These are phyloP conservation scores for Mayetiola destructor DNA, from an alignment of 2,888 invertebrate genomes.

Conservation along the genomic window DNA sequence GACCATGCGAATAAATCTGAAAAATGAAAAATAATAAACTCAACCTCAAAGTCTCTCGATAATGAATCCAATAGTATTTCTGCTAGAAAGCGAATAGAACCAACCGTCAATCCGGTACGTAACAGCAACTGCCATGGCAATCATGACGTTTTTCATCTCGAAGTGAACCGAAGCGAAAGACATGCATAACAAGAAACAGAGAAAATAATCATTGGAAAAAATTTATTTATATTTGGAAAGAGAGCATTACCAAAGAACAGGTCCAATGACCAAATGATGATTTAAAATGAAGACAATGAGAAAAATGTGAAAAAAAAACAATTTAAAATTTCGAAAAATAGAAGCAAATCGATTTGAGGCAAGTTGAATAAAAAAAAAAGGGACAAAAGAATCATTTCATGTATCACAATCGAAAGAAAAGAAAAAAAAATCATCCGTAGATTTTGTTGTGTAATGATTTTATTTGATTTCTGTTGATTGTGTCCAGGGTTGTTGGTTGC, in stretches of 20 bases:
- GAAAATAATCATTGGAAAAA: neutral
- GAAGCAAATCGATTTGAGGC: neutral
- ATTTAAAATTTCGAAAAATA: too few relatives aligned
- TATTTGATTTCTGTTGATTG: too few relatives aligned
- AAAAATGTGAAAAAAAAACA: too few relatives aligned
- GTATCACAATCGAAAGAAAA: neutral
- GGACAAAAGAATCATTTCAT: neutral
- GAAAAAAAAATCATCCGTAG: neutral
- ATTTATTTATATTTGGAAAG: neutral
- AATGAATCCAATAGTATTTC: conserved; percentile 8
- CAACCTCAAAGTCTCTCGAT: conserved; percentile 6
- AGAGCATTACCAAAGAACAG: neutral
- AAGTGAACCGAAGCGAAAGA: too few relatives aligned
- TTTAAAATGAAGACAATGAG: too few relatives aligned
- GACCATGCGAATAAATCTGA: conserved; percentile 7
- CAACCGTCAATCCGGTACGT: neutral
- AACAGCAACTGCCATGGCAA: too few relatives aligned
- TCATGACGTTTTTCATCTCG: too few relatives aligned
- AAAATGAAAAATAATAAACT: neutral
- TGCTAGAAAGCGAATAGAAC: neutral
- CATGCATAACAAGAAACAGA: neutral
- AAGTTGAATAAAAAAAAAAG: neutral
- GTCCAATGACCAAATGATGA: conserved; percentile 11
- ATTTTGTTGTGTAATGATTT: neutral
- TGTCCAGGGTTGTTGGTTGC: too few relatives aligned